Evolutionary conservation across 2,888 invertebrate genomes (phyloP).

Genomic region (Macroteleia sp.): DNA sequence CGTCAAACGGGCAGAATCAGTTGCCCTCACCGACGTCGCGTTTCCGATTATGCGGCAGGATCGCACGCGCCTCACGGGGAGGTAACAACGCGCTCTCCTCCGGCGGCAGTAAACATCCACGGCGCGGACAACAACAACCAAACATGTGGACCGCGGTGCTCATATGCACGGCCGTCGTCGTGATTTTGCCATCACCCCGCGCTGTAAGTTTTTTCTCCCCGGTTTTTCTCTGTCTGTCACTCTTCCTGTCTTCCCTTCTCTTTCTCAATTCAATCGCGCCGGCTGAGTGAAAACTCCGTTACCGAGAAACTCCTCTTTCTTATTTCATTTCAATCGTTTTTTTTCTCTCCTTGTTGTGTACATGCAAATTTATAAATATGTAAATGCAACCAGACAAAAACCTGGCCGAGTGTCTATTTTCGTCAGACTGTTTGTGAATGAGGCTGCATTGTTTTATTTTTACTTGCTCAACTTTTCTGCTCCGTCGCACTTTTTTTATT

Average conservation of each 20-base stretch:
- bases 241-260: not conserved
- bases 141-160: conserved; percentile 83
- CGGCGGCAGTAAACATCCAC: conserved; percentile 71
- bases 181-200: conserved; percentile 77
- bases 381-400: not conserved
- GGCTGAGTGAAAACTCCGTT: not conserved
- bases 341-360: not conserved
- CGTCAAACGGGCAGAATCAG: too few relatives aligned
- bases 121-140: conserved; percentile 63
- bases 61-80: conserved; percentile 53
- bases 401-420: conserved; percentile 6
- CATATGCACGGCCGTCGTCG: conserved; percentile 80
- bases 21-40: too few relatives aligned
- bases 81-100: conserved; percentile 67
- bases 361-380: not conserved
- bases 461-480: not conserved
- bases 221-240: too few relatives aligned
- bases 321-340: too few relatives aligned
- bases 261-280: not conserved
- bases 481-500: too few relatives aligned
- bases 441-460: not conserved
- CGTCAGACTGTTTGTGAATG: not conserved
- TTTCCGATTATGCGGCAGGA: conserved; percentile 55
- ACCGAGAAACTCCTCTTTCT: too few relatives aligned
- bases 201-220: conserved; percentile 73